phyloP scores from a whole-genome alignment of 2,797 vertebrate species.

The Sandelia bainsii region DNA sequence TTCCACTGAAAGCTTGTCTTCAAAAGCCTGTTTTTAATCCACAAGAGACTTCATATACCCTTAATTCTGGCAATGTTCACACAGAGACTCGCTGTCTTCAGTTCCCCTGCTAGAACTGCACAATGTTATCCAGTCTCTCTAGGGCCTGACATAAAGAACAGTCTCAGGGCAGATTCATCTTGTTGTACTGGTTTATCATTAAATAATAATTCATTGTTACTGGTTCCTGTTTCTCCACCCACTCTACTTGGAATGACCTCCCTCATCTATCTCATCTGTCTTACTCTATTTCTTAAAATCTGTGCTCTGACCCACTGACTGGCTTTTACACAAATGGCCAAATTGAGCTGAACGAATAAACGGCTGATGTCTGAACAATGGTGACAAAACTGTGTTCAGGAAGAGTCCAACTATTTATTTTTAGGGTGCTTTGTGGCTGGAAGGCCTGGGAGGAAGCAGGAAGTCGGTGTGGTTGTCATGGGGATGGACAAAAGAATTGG shows the following conservation, averaged over 20 bases:
- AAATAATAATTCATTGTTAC: constrained; percentile 45
- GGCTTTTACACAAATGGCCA: constrained; percentile 35
- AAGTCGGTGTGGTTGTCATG: constrained; percentile 81
- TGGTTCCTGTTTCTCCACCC: constrained; percentile 38
- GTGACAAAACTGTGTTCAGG: constrained; percentile 71
- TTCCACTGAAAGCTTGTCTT: constrained; percentile 21
- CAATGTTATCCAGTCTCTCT: constrained; percentile 48
- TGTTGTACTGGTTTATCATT: constrained; percentile 48
- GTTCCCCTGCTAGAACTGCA: constrained; percentile 39
- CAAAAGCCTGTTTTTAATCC: constrained; percentile 26
- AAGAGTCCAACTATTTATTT: constrained; percentile 80
- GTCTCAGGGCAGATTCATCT: constrained; percentile 48
- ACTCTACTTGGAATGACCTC: constrained; percentile 37
- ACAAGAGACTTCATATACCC: constrained; percentile 30
- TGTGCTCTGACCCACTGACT: constrained; percentile 71
- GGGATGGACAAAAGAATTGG: constrained; percentile 80
- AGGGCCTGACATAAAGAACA: constrained; percentile 54
- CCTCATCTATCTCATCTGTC: constrained; percentile 35
- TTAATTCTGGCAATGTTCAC: constrained; percentile 39
- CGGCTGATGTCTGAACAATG: constrained; percentile 80
- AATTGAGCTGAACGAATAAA: constrained; percentile 73
- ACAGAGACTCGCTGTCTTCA: constrained; percentile 33
- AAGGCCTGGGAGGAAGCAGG: constrained; percentile 81
- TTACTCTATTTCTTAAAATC: constrained; percentile 34
- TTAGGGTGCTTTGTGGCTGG: constrained; percentile 75